Conservation (phyloP, 1,140 invertebrate species). For the Akabosia matsudoensis region DNA sequence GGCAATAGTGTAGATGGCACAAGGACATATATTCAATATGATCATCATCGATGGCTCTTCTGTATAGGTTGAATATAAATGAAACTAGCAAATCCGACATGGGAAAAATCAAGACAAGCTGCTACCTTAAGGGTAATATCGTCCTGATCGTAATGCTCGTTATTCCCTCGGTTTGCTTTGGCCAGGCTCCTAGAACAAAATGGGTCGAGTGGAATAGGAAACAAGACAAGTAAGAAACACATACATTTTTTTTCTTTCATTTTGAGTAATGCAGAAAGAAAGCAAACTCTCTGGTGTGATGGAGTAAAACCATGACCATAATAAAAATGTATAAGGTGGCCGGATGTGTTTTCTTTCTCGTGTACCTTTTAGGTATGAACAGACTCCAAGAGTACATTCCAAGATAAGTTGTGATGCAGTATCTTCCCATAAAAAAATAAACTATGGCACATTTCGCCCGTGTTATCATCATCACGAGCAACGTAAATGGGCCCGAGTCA, state of each 20-base stretch:
- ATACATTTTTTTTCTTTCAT: too few relatives aligned
- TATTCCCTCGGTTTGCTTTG: not conserved
- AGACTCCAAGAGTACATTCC: not conserved
- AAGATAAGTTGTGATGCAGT: not conserved
- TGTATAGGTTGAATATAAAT: not conserved
- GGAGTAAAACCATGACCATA: not conserved
- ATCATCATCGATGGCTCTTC: not conserved
- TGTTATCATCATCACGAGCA: not conserved
- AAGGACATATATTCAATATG: not conserved
- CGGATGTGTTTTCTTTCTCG: not conserved
- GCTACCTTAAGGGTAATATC: conserved; percentile 23
- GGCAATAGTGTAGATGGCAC: not conserved
- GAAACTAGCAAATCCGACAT: not conserved
- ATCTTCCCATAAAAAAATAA: not conserved
- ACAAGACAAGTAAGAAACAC: not conserved
- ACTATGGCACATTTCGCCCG: conserved; percentile 12
- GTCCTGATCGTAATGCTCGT: not conserved
- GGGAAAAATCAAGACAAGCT: conserved; percentile 8
- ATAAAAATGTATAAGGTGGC: not conserved
- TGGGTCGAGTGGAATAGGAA: conserved; percentile 4
- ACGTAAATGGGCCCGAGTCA: conserved; percentile 32
- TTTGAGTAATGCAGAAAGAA: too few relatives aligned
- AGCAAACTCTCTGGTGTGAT: not conserved
- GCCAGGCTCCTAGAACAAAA: conserved; percentile 14
- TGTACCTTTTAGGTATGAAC: not conserved